Evolutionary conservation across 2,888 invertebrate species (phyloP), one percentile per base, ranked within the genome.

Genomic region (Pollenia griseotomentosa): DNA sequence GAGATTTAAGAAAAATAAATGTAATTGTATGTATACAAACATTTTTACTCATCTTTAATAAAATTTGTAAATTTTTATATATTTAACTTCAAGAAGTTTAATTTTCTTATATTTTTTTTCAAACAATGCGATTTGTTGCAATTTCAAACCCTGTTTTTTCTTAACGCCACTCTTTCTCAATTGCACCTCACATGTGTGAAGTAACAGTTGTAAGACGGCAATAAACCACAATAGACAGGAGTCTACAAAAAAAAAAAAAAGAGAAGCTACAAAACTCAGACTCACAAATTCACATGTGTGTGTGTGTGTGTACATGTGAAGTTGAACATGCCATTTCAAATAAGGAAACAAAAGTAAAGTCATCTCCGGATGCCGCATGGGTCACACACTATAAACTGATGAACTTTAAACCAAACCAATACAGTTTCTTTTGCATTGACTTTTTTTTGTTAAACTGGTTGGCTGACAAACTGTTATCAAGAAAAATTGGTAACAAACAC

Each of bases 321-420:
- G 3, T 46, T 55, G n/a, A 23, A 6, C 4, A 33, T 19, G 33
- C n/a, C 55, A 48, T 40, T 33, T 14, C 46, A 42, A 65, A 55
- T 16, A 65, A 53, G 55, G 59, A 83, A 80, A 80, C 33, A 33
- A 71, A 77, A 70, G 75, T 71, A 87, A 87, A 87, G 83, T 77
- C 84, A 87, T 73, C 81, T 80, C 48, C 59, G 79, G 68, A 82
- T 74, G 81, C 63, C 46, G 78, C 16, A 74, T 53, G 78, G 85
- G 79, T 85, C 87, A 79, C 75, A 79, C 86, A 86, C 70, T 57
- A 85, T 88, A 82, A 88, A 88, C 86, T 86, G 86, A 86, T 88
- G 84, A 88, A 88, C 88, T 88, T 83, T 88, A 55, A 73, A 71
- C 65, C 66, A 55, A 83, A 86, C 61, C 75, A 75, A 80, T 74